A percentile compares a stretch with the other conserved stretches of the same genome.
These are phyloP conservation scores for Notospermus geniculatus DNA, from an alignment of 1,140 invertebrate species.

Conservation along the genomic window DNA sequence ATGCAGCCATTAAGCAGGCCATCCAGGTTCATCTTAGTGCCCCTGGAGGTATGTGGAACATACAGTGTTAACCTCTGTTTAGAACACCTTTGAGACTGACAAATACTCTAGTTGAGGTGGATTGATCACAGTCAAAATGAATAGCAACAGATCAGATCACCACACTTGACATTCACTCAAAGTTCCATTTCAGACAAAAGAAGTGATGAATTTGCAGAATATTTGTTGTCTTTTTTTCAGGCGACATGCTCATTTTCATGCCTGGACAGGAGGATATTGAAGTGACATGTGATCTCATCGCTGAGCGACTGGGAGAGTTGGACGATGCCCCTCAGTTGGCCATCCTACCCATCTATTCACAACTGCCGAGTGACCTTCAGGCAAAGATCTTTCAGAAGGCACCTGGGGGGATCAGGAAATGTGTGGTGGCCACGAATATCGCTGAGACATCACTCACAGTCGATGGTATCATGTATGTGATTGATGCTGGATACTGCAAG, in stretches of 20 bases:
- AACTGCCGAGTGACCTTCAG: slow-evolving; percentile 95
- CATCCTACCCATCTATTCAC: slow-evolving; percentile 98
- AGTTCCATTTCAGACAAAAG: no score
- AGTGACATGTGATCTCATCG: slow-evolving; percentile 93
- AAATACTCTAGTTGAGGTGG: no score
- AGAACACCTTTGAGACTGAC: no score
- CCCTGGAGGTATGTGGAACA: slow-evolving; percentile 58
- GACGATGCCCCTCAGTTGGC: slow-evolving; percentile 91
- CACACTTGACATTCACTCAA: no score
- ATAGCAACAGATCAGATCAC: no score
- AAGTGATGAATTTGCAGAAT: no score
- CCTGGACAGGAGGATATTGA: slow-evolving; percentile 99
- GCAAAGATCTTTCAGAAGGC: slow-evolving; percentile 99
- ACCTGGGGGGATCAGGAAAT: slow-evolving; percentile 87
- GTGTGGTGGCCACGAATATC: slow-evolving; percentile 99
- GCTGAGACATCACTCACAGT: slow-evolving; percentile 86
- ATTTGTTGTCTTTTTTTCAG: slow-evolving; percentile 55
- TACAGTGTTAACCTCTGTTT: no score
- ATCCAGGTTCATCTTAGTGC: slow-evolving; percentile 94
- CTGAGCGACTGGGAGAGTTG: slow-evolving; percentile 82
- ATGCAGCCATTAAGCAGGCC: slow-evolving; percentile 95
- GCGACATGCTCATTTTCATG: slow-evolving; percentile 98
- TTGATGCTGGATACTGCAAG: slow-evolving; percentile 99
- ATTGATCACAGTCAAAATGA: no score
- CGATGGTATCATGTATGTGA: slow-evolving; percentile 97